Conservation (phyloP, 2,888 invertebrate genomes). For the Amphipyra berbera region DNA sequence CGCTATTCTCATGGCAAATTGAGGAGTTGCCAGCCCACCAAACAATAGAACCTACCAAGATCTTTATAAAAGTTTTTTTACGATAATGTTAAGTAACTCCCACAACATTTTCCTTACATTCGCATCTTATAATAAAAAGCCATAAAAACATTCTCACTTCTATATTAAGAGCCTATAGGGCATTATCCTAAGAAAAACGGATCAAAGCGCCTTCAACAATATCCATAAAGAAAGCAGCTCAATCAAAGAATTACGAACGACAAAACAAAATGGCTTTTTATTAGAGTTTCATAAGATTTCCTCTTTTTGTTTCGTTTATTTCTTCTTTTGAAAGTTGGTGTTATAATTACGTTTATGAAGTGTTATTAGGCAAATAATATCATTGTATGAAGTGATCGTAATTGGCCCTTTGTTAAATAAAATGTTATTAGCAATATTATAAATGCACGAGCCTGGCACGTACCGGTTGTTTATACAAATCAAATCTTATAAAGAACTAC, state of each 20-base stretch:
- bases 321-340: slow-evolving; percentile 11
- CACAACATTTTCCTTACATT: slow-evolving; percentile 15
- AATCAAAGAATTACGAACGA: slow-evolving; percentile 49
- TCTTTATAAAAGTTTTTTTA: background rate
- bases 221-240: slow-evolving; percentile 40
- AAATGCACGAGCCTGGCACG: no score
- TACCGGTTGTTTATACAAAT: no score
- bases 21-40: slow-evolving; percentile 2
- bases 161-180: slow-evolving; percentile 16
- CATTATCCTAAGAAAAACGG: slow-evolving; percentile 25
- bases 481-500: no score
- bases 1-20: no score
- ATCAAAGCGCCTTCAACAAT: slow-evolving; percentile 43
- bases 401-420: slow-evolving; percentile 8
- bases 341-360: slow-evolving; percentile 29
- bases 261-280: slow-evolving; percentile 39
- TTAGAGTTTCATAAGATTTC: slow-evolving; percentile 41
- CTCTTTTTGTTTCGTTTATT: slow-evolving; percentile 23
- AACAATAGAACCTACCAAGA: slow-evolving; percentile 2
- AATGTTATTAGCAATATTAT: no score
- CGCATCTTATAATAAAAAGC: slow-evolving; percentile 17
- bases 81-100: slow-evolving; percentile 12
- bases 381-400: slow-evolving; percentile 5
- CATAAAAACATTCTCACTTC: slow-evolving; percentile 13
- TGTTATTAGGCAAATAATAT: slow-evolving; percentile 24